phyloP scores from a whole-genome alignment of 2,113 vertebrate genomes.

The Megaptera novaeangliae region DNA sequence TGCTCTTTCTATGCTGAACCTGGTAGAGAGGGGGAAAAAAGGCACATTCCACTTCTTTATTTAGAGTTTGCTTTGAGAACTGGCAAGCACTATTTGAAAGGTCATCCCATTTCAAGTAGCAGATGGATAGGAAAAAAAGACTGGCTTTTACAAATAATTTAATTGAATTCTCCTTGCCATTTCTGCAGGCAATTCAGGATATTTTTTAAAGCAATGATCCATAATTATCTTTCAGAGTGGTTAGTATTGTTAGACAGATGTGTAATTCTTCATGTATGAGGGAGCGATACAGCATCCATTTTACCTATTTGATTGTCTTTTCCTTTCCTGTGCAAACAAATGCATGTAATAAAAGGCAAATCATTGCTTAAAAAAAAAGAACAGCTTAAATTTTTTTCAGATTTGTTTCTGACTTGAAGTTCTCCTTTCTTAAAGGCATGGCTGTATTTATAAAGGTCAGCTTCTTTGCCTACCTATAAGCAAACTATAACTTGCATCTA shows the following conservation, averaged over 20 bases:
- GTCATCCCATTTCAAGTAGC: constrained; percentile 68
- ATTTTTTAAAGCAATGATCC: constrained; percentile 73
- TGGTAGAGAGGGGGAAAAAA: background rate
- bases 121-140: constrained; percentile 60
- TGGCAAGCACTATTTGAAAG: constrained; percentile 66
- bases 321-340: constrained; percentile 56
- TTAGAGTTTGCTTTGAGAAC: constrained; percentile 68
- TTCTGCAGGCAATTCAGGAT: constrained; percentile 67
- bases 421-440: background rate
- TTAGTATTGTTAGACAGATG: constrained; percentile 67
- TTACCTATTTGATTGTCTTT: constrained; percentile 55
- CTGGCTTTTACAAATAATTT: constrained; percentile 74
- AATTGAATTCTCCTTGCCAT: constrained; percentile 74
- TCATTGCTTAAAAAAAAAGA: background rate
- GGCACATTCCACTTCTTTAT: constrained; percentile 57
- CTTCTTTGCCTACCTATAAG: constrained; percentile 18
- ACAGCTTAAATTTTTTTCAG: background rate
- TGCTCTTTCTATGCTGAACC: constrained; percentile 42
- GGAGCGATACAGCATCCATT: constrained; percentile 25
- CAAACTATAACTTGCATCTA: constrained; percentile 22
- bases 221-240: constrained; percentile 71
- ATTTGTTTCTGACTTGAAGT: constrained; percentile 22
- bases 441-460: constrained; percentile 31
- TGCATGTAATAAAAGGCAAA: constrained; percentile 35
- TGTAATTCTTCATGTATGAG: constrained; percentile 53